Evolutionary conservation across 2,888 invertebrate species (phyloP).

Genomic region (Agrilus mali): DNA sequence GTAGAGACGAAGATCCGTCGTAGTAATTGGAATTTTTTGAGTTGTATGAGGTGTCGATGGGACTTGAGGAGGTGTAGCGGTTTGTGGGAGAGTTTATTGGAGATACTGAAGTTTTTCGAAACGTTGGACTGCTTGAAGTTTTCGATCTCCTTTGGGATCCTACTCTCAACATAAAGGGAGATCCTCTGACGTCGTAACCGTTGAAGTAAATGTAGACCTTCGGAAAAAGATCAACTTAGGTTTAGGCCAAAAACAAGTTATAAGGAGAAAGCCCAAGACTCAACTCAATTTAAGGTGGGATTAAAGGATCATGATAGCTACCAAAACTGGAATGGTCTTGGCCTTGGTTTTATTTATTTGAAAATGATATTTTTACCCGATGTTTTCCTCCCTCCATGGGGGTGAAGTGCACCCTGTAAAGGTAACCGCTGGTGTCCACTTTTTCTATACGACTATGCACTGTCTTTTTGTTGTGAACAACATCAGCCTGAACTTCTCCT

Average conservation of each 20-base stretch:
- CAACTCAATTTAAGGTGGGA: no score
- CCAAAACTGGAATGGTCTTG: no score
- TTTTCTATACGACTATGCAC: slow-evolving; percentile 72
- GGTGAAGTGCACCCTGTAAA: slow-evolving; percentile 63
- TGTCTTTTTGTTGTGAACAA: slow-evolving; percentile 79
- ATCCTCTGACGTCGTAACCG: slow-evolving; percentile 72
- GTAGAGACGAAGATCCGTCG: slow-evolving; percentile 2
- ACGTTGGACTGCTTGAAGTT: slow-evolving; percentile 36
- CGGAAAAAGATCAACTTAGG: neutral
- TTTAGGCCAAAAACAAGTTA: neutral
- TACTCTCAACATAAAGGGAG: slow-evolving; percentile 77
- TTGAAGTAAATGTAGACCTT: slow-evolving; percentile 88
- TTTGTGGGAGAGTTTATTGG: slow-evolving; percentile 17
- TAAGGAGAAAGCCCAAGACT: no score
- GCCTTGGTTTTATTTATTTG: neutral
- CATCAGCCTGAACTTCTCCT: slow-evolving; percentile 80
- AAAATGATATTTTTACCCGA: slow-evolving; percentile 35
- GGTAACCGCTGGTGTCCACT: slow-evolving; percentile 54
- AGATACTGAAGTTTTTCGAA: slow-evolving; percentile 24
- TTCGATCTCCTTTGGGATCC: slow-evolving; percentile 57
- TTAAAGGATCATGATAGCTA: no score
- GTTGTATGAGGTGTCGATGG: slow-evolving; percentile 13
- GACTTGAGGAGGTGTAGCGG: no score
- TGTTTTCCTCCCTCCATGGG: slow-evolving; percentile 70
- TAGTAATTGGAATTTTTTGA: slow-evolving; percentile 18